Percentiles rank a stretch among this genome's conserved stretches.
Conservation (phyloP, 2,797 vertebrate species). For the Lepilemur septentrionalis region DNA sequence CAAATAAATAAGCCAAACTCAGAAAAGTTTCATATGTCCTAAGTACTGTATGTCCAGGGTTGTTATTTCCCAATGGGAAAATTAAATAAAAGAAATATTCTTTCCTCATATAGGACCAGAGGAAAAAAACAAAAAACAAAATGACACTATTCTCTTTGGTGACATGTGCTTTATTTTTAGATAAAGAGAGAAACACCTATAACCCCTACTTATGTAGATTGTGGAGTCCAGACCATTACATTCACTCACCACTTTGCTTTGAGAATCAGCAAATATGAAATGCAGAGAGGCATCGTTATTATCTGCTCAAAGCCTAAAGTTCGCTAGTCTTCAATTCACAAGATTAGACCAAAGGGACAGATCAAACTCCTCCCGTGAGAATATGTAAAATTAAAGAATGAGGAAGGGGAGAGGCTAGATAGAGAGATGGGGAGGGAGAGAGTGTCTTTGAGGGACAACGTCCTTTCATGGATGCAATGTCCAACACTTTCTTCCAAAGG, state of each 20-base stretch:
- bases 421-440: rapidly evolving
- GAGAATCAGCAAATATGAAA: not conserved
- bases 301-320: not conserved
- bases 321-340: not conserved
- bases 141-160: not conserved
- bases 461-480: not conserved
- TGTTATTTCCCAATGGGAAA: not conserved
- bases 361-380: not conserved
- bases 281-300: not conserved
- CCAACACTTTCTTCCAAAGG: not conserved
- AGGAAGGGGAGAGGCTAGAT: not conserved
- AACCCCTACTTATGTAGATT: not conserved
- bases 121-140: not conserved
- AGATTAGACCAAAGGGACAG: not conserved
- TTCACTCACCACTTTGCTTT: not conserved
- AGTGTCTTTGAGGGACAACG: not conserved
- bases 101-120: not conserved
- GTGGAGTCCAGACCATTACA: not conserved
- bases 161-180: not conserved
- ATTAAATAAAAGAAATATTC: not conserved
- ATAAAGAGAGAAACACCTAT: not conserved
- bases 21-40: not conserved
- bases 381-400: not conserved
- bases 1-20: not conserved
- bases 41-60: not conserved